phyloP scores from a whole-genome alignment of 2,113 vertebrate species.

The Condylura cristata region DNA sequence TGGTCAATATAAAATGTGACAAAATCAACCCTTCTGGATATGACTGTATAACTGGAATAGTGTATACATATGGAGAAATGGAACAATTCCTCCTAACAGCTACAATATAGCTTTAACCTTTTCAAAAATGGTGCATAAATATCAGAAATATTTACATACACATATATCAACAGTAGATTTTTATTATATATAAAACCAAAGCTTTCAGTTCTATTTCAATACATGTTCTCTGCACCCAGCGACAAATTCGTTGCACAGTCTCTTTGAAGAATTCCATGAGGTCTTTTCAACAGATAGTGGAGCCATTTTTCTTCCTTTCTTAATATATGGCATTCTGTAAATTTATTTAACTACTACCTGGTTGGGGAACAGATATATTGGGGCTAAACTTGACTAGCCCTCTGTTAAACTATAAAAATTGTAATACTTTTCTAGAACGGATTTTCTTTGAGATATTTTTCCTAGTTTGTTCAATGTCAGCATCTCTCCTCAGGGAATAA shows the following conservation, averaged over 20 bases:
- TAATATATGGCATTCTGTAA: neutral
- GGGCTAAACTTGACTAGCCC: neutral
- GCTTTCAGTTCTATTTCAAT: neutral
- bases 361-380: neutral
- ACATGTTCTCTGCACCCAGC: neutral
- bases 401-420: neutral
- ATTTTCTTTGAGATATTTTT: slow-evolving; percentile 38
- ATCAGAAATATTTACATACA: slow-evolving; percentile 16
- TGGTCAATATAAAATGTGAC: neutral
- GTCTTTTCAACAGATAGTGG: neutral
- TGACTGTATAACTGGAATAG: neutral
- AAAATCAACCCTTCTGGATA: slow-evolving; percentile 11
- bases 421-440: neutral
- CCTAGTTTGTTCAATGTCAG: slow-evolving; percentile 22
- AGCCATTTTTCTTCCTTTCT: neutral
- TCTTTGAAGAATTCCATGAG: slow-evolving; percentile 34
- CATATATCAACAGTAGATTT: neutral
- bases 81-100: neutral
- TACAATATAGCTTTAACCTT: neutral
- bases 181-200: neutral
- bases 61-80: neutral
- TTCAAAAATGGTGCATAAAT: neutral
- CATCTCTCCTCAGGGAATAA: neutral
- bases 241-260: neutral
- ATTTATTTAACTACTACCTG: slow-evolving; percentile 9